Base-by-base conservation (phyloP, 2,888 invertebrate species). In the Tetropium fuscum region DNA sequence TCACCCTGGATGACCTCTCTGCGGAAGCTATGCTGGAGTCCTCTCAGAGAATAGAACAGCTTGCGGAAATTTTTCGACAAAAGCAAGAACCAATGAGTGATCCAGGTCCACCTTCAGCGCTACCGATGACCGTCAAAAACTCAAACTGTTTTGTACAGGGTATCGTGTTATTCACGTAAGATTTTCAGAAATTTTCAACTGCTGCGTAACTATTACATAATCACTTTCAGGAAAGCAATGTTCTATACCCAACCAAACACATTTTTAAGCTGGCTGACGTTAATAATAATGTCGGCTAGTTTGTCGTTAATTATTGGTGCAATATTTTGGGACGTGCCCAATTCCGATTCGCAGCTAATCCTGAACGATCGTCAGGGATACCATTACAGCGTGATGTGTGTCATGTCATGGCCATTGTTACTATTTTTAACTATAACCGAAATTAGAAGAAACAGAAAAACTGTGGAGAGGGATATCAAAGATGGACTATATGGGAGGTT, bases 21-120 rank as follows among this genome's bases (percentile, higher is more conserved):
- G 92, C 94, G 2, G 97, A 97, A 73, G 97, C 97, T 16, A 92
- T 97, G 91, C 81, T 95, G 53, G 97, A 97, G 82, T 97, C 97
- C 0, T 94, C 95, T 5, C 95, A 95, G 60, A 87, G 97, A 69
- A 95, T 97, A 69, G 94, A 95, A 74, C 93, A 94, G 61, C 82
- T 97, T 32, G 94, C 94, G 1, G 93, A 93, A 68, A 87, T 94
- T 53, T 93, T 92, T 75, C 86, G 90, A 69, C 86, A 88, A 30
- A 87, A 91, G 67, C 87, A 90, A 65, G 84, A 86, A 71, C 84
- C 86, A 0, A 77, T 89, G 53, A 84, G 85, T 40, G 89, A 90
- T 74, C 89, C 89, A 3, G 94, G 94, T 1, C 91, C 95, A 30
- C 95, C 95, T 0, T 89, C 92, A 3, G 87, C 90, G 1, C 82